phyloP scores from a whole-genome alignment of 2,797 vertebrate genomes.

The Sphenopsis melanotis region DNA sequence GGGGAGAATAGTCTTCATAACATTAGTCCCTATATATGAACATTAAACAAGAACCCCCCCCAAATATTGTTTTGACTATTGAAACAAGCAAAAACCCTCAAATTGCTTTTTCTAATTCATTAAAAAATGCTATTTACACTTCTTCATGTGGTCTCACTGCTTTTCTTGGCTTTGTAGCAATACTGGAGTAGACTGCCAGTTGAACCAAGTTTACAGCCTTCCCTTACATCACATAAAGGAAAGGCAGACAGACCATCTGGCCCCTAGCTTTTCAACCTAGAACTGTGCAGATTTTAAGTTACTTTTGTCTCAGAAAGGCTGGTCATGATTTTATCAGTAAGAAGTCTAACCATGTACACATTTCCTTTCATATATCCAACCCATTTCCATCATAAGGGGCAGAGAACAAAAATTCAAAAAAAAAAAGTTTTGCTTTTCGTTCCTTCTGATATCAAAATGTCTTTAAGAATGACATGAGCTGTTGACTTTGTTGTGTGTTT shows the following conservation, averaged over 20 bases:
- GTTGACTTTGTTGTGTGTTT: not conserved
- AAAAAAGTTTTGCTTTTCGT: not conserved
- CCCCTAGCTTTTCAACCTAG: not conserved
- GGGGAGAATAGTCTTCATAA: not conserved
- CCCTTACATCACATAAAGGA: not conserved
- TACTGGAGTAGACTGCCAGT: not conserved
- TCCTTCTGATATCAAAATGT: not conserved
- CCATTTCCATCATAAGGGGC: not conserved
- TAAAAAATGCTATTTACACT: not conserved
- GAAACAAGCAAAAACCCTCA: fast-evolving
- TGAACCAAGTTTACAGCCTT: not conserved
- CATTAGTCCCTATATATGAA: not conserved
- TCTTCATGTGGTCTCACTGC: not conserved
- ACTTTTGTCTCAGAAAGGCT: not conserved
- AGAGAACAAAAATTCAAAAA: not conserved
- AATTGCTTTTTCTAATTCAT: not conserved
- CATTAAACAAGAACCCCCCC: fast-evolving
- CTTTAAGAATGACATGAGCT: not conserved
- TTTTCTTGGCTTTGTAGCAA: not conserved
- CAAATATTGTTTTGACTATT: not conserved
- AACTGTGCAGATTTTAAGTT: not conserved
- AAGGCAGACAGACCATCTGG: not conserved
- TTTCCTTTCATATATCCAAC: not conserved
- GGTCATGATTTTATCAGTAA: not conserved
- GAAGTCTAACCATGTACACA: not conserved